Evolutionary conservation across 2,888 invertebrate species (phyloP), one percentile per base, ranked within the genome.

Genomic region (Psococerastis gibbosa): DNA sequence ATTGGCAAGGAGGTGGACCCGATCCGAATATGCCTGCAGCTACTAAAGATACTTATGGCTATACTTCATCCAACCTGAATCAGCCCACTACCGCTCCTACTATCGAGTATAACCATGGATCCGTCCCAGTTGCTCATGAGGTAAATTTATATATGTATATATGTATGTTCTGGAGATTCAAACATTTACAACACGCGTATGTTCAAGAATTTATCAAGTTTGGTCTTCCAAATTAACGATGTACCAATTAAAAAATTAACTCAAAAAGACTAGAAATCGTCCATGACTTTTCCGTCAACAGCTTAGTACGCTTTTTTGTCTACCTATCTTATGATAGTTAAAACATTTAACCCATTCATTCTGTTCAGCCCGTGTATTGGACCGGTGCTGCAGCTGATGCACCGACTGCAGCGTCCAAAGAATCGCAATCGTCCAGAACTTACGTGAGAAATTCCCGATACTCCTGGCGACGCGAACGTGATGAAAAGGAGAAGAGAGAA

Each of bases 71-170:
- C 4, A 35, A 34, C 13, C 17, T 42, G 11, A 13, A 22, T 8
- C 32, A 34, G 17, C 34, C 35, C 6, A 34, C 17, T 31, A 32
- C 45, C 13, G 34, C 45, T 8, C 32, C 47, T 16, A 45, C 49
- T 2, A 48, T 49, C 41, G 50, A 50, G 33, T 52, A 52, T 35
- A 52, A 52, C 31, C 52, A 51, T 41, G 50, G 49, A 5, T 42
- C 47, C 22, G 8, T 27, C 27, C 27, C 27, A 11, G 27, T 27
- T 6, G 27, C 27, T 27, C 8, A n/a, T n/a, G n/a, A n/a, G n/a
- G n/a, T n/a, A n/a, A n/a, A n/a, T n/a, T n/a, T n/a, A n/a, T n/a
- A n/a, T n/a, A n/a, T n/a, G n/a, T n/a, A n/a, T n/a, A n/a, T n/a
- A n/a, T n/a, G n/a, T n/a, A n/a, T n/a, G n/a, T n/a, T n/a, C n/a